These are phyloP conservation scores for Picathartes gymnocephalus DNA, from an alignment of 2,113 vertebrate genomes.

Conservation along the genomic window DNA sequence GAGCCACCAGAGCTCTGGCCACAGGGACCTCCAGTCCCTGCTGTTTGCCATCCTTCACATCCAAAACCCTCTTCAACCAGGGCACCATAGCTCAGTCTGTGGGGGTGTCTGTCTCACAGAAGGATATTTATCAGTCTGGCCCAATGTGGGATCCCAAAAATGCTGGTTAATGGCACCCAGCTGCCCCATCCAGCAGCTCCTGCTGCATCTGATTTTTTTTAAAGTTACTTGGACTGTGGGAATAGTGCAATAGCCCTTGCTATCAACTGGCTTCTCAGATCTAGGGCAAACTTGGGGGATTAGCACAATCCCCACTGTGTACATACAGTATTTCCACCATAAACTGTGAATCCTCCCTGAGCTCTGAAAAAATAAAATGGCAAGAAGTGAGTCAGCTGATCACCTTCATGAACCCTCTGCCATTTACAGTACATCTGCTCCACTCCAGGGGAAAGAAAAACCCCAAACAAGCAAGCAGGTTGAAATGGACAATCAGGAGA, in stretches of 20 bases:
- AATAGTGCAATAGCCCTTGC: background rate
- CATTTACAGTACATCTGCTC: background rate
- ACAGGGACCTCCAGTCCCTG: background rate
- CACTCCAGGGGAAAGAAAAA: background rate
- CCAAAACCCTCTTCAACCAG: background rate
- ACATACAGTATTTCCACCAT: fast-evolving
- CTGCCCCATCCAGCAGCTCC: background rate
- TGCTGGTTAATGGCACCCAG: background rate
- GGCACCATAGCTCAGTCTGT: background rate
- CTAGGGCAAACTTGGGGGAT: background rate
- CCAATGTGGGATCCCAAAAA: background rate
- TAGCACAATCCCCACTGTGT: background rate
- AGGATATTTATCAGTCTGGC: background rate
- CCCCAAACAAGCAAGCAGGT: background rate
- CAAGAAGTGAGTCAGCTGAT: background rate
- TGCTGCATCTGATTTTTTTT: background rate
- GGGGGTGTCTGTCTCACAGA: fast-evolving
- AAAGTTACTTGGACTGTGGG: background rate
- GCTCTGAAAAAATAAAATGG: background rate
- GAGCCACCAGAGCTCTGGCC: background rate
- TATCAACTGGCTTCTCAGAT: background rate
- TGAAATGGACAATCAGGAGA: background rate
- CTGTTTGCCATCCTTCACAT: background rate
- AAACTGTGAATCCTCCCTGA: background rate
- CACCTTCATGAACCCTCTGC: background rate